Evolutionary conservation across 37 sponge, comb jelly and placozoan genomes (phyloP).

Genomic region (Beroe forskalii): DNA sequence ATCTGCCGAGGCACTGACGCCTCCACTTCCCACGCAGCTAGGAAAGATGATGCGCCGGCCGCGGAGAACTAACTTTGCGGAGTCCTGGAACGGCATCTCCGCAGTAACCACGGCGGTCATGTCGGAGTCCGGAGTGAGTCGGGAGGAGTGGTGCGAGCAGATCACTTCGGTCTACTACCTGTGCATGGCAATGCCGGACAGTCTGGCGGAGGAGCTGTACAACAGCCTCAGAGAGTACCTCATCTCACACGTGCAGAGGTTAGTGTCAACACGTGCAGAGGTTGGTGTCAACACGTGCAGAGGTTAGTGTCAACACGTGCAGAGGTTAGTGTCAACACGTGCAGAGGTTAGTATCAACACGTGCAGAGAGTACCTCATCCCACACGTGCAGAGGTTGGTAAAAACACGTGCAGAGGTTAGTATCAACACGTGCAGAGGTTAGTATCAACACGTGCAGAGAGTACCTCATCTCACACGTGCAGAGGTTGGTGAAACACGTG

Average conservation of each 20-base stretch:
- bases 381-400: too few relatives aligned
- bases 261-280: background rate
- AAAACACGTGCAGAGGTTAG: too few relatives aligned
- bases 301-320: too few relatives aligned
- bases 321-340: too few relatives aligned
- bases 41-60: constrained; percentile 58
- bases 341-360: too few relatives aligned
- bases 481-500: too few relatives aligned
- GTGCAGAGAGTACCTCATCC: constrained; percentile 30
- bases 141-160: constrained; percentile 57
- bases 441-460: background rate
- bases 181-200: constrained; percentile 58
- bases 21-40: too few relatives aligned
- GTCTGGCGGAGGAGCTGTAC: constrained; percentile 45
- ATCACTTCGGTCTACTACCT: constrained; percentile 55
- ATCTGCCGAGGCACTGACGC: too few relatives aligned
- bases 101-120: constrained; percentile 37
- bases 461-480: constrained; percentile 4
- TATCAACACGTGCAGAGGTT: too few relatives aligned
- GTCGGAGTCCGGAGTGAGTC: constrained; percentile 1
- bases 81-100: constrained; percentile 30
- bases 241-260: constrained; percentile 21
- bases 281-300: too few relatives aligned
- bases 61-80: background rate
- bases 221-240: constrained; percentile 42